A percentile compares a stretch with the other conserved stretches of the same genome.
These are phyloP conservation scores for Diadophis punctatus DNA, from an alignment of 2,113 vertebrate genomes.

Conservation along the genomic window DNA sequence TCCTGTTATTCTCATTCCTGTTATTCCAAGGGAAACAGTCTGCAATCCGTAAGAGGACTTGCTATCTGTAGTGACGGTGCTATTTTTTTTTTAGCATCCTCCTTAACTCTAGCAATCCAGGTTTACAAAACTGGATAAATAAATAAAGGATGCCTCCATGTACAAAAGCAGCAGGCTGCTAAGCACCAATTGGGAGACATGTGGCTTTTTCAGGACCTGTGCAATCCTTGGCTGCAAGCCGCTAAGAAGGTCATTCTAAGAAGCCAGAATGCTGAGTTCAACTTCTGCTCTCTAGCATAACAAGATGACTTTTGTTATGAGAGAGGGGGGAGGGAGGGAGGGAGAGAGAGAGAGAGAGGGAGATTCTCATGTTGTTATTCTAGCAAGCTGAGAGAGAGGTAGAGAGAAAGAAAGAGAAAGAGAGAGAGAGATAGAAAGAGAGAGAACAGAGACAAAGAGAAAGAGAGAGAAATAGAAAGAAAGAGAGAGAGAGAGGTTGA, in stretches of 20 bases:
- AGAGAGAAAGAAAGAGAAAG: not conserved
- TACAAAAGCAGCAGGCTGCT: not conserved
- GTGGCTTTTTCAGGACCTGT: not conserved
- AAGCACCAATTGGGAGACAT: not conserved
- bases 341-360: not conserved
- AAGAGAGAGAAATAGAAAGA: no score
- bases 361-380: not conserved
- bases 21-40: conserved; percentile 47
- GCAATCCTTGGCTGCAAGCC: not conserved
- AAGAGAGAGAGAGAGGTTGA: fast-evolving
- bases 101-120: not conserved
- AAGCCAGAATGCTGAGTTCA: not conserved
- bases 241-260: not conserved
- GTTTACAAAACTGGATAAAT: not conserved
- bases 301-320: not conserved
- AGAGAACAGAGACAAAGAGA: no score
- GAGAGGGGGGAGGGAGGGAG: no score
- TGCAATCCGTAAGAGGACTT: not conserved
- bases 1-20: conserved; percentile 57
- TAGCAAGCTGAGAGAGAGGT: not conserved
- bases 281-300: not conserved
- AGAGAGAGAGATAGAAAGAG: not conserved
- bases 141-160: not conserved
- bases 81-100: not conserved
- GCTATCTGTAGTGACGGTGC: not conserved